A percentile compares a stretch with the other conserved stretches of the same genome.
These are phyloP conservation scores for Chunga burmeisteri DNA, from an alignment of 2,113 vertebrate species.

Conservation along the genomic window DNA sequence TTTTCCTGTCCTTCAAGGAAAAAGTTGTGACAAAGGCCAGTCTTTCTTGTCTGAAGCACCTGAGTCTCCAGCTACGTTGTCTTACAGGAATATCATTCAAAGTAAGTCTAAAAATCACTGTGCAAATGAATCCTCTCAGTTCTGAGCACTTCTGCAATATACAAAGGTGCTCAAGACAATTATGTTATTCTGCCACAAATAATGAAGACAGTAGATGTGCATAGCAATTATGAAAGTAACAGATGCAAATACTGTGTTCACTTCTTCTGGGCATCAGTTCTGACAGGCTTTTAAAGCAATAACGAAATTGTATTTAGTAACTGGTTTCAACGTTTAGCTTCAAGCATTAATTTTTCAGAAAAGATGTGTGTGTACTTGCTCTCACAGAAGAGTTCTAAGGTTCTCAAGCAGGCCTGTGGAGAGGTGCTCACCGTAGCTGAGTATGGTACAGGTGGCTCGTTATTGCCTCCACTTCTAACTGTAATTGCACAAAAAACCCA, in stretches of 20 bases:
- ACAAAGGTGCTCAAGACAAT: background rate
- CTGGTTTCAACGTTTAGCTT: background rate
- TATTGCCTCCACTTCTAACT: background rate
- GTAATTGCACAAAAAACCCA: background rate
- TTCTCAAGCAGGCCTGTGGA: background rate
- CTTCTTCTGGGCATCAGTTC: background rate
- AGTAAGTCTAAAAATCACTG: constrained; percentile 76
- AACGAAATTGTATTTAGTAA: background rate
- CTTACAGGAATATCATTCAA: constrained; percentile 84
- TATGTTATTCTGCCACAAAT: background rate
- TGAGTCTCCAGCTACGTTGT: constrained; percentile 82
- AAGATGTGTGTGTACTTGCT: background rate
- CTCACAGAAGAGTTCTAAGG: background rate
- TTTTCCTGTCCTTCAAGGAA: constrained; percentile 68
- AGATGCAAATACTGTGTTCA: background rate
- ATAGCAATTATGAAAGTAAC: background rate
- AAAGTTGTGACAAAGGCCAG: constrained; percentile 89
- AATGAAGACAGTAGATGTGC: background rate
- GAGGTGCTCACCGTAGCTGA: background rate
- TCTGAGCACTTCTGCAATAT: background rate
- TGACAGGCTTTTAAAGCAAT: fast-evolving
- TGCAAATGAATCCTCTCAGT: background rate
- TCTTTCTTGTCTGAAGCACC: constrained; percentile 85
- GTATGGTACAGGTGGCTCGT: background rate
- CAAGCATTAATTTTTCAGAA: background rate